Percentiles rank a stretch among this genome's conserved stretches.
phyloP scores from a whole-genome alignment of 2,888 invertebrate species.

The Cinara cedri region DNA sequence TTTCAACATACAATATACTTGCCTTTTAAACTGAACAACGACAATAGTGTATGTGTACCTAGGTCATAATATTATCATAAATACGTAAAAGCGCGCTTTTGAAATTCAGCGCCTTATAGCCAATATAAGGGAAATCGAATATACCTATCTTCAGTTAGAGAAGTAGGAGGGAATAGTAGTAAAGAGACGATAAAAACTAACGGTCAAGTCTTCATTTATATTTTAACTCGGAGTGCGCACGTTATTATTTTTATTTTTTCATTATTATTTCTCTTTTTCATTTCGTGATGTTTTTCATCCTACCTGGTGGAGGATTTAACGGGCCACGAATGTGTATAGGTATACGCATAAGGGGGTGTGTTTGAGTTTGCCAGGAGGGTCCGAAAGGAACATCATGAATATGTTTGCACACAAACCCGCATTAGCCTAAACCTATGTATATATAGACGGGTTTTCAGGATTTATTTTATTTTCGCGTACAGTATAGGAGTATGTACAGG shows the following conservation, averaged over 20 bases:
- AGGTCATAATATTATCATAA: background rate
- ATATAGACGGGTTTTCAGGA: slow-evolving; percentile 31
- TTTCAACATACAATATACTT: background rate
- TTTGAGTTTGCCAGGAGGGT: slow-evolving; percentile 34
- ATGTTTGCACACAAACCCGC: slow-evolving; percentile 55
- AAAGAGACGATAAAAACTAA: slow-evolving; percentile 23
- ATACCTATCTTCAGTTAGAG: background rate
- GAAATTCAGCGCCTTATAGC: too few relatives aligned
- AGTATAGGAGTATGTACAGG: background rate
- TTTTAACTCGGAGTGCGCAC: slow-evolving; percentile 37
- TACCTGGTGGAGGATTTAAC: slow-evolving; percentile 49
- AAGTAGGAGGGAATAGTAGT: too few relatives aligned
- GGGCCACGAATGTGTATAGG: background rate
- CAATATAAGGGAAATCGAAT: too few relatives aligned
- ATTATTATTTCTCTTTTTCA: slow-evolving; percentile 13
- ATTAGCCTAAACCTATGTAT: slow-evolving; percentile 47
- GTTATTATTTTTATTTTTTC: slow-evolving; percentile 5
- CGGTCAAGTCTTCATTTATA: slow-evolving; percentile 56
- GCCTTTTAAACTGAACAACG: background rate
- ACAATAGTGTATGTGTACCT: background rate
- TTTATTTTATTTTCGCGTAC: slow-evolving; percentile 46
- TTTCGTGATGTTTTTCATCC: slow-evolving; percentile 47
- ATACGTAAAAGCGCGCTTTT: slow-evolving; percentile 27
- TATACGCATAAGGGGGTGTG: background rate
- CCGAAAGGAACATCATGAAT: slow-evolving; percentile 49